phyloP scores from a whole-genome alignment of 2,888 invertebrate genomes.

The Cephus nigrinus region DNA sequence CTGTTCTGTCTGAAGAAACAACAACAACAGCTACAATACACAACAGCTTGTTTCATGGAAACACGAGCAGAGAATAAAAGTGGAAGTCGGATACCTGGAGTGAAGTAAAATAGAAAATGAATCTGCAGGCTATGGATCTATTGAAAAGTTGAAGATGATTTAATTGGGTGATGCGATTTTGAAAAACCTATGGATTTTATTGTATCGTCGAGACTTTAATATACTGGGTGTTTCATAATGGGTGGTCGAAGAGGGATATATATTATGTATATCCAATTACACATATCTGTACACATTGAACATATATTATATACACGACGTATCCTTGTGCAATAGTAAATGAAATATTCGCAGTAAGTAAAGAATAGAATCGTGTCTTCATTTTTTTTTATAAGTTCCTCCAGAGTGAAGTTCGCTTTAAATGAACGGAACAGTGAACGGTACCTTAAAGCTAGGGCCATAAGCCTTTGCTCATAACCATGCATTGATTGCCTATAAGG shows the following conservation, averaged over 20 bases:
- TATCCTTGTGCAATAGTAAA: background rate
- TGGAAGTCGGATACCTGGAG: background rate
- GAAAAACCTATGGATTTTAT: background rate
- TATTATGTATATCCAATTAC: background rate
- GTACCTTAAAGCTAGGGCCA: background rate
- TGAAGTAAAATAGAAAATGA: background rate
- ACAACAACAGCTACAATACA: background rate
- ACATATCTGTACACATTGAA: background rate
- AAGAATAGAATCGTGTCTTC: background rate
- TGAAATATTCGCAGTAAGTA: background rate
- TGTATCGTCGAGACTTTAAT: background rate
- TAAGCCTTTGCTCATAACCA: constrained; percentile 28
- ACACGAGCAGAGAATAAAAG: background rate
- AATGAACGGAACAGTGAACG: constrained; percentile 3
- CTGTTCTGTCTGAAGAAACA: background rate
- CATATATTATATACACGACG: background rate
- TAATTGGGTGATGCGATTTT: background rate
- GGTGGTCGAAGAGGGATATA: background rate
- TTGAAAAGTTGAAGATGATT: background rate
- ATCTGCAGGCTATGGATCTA: background rate
- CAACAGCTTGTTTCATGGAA: background rate
- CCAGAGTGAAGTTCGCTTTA: background rate
- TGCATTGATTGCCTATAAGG: constrained; percentile 54
- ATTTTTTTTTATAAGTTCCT: background rate
- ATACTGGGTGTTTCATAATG: background rate